These are phyloP conservation scores for Verasper variegatus DNA, from an alignment of 2,113 vertebrate genomes.

Conservation along the genomic window DNA sequence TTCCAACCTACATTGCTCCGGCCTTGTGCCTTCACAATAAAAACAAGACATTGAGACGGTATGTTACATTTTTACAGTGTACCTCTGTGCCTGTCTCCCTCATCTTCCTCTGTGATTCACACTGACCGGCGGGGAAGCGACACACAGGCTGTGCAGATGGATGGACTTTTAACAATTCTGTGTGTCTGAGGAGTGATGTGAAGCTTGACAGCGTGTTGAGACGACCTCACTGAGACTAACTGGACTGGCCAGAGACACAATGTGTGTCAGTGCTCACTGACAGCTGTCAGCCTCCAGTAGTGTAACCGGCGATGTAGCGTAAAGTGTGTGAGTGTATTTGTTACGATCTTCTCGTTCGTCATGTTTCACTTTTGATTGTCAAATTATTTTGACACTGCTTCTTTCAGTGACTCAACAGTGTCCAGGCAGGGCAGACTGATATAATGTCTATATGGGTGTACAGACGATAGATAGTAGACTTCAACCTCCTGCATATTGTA, in stretches of 20 bases:
- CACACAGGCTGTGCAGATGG: conserved; percentile 49
- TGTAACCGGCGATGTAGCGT: neutral
- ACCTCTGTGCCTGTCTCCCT: neutral
- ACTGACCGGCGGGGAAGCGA: conserved; percentile 26
- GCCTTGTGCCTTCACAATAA: neutral
- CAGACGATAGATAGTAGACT: neutral
- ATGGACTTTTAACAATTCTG: conserved; percentile 66
- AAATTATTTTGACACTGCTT: neutral
- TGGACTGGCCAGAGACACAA: conserved; percentile 9
- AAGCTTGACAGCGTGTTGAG: conserved; percentile 39
- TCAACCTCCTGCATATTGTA: neutral
- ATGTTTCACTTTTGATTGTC: neutral
- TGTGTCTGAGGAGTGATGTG: conserved; percentile 58
- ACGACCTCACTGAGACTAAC: conserved; percentile 44
- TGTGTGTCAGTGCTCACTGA: conserved; percentile 10
- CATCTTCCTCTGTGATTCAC: conserved; percentile 41
- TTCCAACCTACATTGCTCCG: neutral
- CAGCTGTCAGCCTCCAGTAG: conserved; percentile 16
- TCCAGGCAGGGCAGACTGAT: neutral
- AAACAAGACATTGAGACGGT: neutral
- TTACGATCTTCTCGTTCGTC: neutral
- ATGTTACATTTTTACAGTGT: conserved; percentile 9
- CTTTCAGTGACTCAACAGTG: neutral
- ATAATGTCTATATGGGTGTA: neutral
- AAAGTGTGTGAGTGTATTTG: neutral